phyloP scores from a whole-genome alignment of 2,888 invertebrate species.

The Tetropium fuscum region DNA sequence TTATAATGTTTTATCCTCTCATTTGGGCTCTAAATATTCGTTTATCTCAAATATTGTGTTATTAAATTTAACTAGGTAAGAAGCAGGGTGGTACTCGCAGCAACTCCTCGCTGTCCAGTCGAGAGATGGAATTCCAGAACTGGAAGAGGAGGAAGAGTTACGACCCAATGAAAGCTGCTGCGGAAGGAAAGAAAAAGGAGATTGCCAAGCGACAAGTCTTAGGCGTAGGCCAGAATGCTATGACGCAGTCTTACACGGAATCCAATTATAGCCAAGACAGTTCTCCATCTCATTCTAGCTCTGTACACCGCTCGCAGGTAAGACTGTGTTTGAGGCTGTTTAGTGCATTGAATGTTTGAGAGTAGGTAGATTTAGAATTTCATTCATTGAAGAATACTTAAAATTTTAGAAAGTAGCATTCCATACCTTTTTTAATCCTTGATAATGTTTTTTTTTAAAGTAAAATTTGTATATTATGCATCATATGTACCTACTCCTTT shows the following conservation, averaged over 20 bases:
- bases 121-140: slow-evolving; percentile 91
- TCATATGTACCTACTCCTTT: too few relatives aligned
- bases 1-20: too few relatives aligned
- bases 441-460: too few relatives aligned
- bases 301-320: slow-evolving; percentile 65
- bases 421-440: too few relatives aligned
- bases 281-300: slow-evolving; percentile 65
- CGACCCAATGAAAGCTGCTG: slow-evolving; percentile 94
- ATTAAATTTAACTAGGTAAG: slow-evolving; percentile 67
- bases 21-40: too few relatives aligned
- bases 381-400: too few relatives aligned
- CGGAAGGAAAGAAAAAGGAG: slow-evolving; percentile 81
- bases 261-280: slow-evolving; percentile 59
- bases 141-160: slow-evolving; percentile 97
- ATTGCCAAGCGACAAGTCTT: slow-evolving; percentile 64
- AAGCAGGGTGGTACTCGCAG: slow-evolving; percentile 71
- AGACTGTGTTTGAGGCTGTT: slow-evolving; percentile 26
- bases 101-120: slow-evolving; percentile 78
- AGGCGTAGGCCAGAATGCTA: slow-evolving; percentile 43
- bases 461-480: too few relatives aligned
- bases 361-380: too few relatives aligned
- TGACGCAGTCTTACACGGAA: slow-evolving; percentile 62
- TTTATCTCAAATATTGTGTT: too few relatives aligned
- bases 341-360: too few relatives aligned
- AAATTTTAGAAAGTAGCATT: too few relatives aligned